Conservation (phyloP, 2,113 vertebrate species). For the Melanerpes formicivorus region DNA sequence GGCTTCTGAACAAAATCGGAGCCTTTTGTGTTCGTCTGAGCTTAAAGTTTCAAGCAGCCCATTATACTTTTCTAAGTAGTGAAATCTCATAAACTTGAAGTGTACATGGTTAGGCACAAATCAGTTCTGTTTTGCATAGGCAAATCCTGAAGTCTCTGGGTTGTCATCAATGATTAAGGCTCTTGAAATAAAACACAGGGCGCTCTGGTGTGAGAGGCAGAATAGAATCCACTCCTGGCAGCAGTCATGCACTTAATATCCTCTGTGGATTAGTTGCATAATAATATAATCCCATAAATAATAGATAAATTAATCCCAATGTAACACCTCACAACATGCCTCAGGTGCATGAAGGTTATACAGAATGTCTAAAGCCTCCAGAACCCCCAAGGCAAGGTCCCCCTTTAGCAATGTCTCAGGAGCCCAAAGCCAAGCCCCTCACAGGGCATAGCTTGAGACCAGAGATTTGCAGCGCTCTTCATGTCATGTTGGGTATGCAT, state of each 20-base stretch:
- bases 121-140: neutral
- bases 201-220: neutral
- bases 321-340: neutral
- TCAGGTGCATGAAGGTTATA: neutral
- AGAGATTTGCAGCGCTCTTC: neutral
- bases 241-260: neutral
- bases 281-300: neutral
- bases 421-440: neutral
- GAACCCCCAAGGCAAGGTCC: neutral
- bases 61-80: neutral
- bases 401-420: neutral
- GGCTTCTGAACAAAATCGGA: neutral
- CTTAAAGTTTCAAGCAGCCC: neutral
- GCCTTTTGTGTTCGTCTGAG: neutral
- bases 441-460: fast-evolving
- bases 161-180: neutral
- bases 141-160: neutral
- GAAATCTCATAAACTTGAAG: neutral
- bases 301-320: neutral
- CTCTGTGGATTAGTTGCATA: neutral
- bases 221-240: neutral
- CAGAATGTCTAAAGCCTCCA: neutral
- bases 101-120: neutral
- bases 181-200: neutral
- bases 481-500: neutral